Percentiles rank a stretch among this genome's conserved stretches.
Conservation (phyloP, 2,888 invertebrate genomes). For the Melipona beecheii region DNA sequence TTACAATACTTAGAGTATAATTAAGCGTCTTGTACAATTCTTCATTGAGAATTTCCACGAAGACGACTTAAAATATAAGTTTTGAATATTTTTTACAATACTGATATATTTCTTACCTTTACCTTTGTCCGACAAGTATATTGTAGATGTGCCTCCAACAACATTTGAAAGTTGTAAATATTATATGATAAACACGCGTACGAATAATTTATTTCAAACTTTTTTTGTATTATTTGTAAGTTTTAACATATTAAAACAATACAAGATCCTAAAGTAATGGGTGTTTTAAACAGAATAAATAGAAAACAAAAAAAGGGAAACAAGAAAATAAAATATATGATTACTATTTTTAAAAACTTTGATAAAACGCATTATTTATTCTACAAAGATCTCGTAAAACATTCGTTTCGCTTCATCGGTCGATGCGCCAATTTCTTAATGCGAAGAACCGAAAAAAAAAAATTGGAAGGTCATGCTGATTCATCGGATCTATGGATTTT, state of each 20-base stretch:
- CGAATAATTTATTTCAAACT: constrained; percentile 47
- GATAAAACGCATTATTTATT: constrained; percentile 7
- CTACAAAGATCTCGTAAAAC: neutral
- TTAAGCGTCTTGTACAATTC: constrained; percentile 81
- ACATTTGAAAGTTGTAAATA: constrained; percentile 48
- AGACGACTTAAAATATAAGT: constrained; percentile 83
- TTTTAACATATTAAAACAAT: constrained; percentile 51
- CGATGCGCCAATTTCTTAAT: constrained; percentile 18
- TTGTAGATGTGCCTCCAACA: constrained; percentile 44
- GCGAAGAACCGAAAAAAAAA: constrained; percentile 43
- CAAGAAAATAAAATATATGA: neutral
- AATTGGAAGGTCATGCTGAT: constrained; percentile 50
- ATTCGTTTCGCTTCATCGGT: constrained; percentile 19
- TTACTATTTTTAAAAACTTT: constrained; percentile 12
- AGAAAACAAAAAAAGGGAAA: neutral
- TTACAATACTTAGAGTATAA: constrained; percentile 78
- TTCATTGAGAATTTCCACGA: constrained; percentile 79
- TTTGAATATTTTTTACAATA: constrained; percentile 83
- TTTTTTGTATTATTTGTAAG: constrained; percentile 57
- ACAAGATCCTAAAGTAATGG: constrained; percentile 31
- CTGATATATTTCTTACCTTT: constrained; percentile 66
- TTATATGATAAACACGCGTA: constrained; percentile 18
- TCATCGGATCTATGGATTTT: constrained; percentile 42
- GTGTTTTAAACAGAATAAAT: constrained; percentile 48
- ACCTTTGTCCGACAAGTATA: constrained; percentile 47